Evolutionary conservation across 1,140 invertebrate genomes (phyloP).

Genomic region (Drosophila elegans): DNA sequence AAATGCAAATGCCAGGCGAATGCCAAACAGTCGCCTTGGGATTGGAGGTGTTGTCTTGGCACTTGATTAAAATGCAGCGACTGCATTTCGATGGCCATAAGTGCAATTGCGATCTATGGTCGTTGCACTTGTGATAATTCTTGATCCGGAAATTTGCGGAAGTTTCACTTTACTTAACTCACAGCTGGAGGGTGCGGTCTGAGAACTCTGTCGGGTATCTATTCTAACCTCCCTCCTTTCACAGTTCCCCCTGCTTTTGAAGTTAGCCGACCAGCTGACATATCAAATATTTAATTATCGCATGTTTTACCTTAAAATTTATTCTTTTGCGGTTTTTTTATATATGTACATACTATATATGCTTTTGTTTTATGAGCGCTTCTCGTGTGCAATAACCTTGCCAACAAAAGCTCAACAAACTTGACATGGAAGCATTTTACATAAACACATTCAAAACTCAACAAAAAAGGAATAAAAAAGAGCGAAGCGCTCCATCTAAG

Average conservation of each 20-base stretch:
- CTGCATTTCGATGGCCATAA: constrained; percentile 34
- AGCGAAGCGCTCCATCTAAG: constrained; percentile 54
- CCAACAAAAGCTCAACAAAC: constrained; percentile 46
- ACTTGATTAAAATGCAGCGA: constrained; percentile 66
- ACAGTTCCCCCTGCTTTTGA: constrained; percentile 43
- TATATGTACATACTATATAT: constrained; percentile 6
- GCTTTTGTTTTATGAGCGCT: constrained; percentile 29
- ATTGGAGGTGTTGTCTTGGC: constrained; percentile 44
- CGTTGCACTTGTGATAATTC: constrained; percentile 47
- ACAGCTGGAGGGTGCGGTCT: constrained; percentile 23
- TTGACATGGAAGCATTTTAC: constrained; percentile 54
- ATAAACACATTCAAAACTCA: constrained; percentile 20
- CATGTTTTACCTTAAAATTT: constrained; percentile 46
- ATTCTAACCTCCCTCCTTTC: constrained; percentile 2
- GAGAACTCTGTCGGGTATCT: constrained; percentile 3
- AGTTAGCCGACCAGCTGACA: constrained; percentile 58
- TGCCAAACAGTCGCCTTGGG: constrained; percentile 42
- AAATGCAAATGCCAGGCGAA: constrained; percentile 53
- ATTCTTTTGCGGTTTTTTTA: constrained; percentile 54
- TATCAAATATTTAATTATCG: constrained; percentile 71
- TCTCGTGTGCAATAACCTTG: constrained; percentile 73
- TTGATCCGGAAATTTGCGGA: constrained; percentile 63
- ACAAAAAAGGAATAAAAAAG: constrained; percentile 19
- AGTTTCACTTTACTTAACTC: constrained; percentile 41
- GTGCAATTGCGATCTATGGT: constrained; percentile 15